Evolutionary conservation across 2,888 invertebrate species (phyloP).

Genomic region (Meganola albula): DNA sequence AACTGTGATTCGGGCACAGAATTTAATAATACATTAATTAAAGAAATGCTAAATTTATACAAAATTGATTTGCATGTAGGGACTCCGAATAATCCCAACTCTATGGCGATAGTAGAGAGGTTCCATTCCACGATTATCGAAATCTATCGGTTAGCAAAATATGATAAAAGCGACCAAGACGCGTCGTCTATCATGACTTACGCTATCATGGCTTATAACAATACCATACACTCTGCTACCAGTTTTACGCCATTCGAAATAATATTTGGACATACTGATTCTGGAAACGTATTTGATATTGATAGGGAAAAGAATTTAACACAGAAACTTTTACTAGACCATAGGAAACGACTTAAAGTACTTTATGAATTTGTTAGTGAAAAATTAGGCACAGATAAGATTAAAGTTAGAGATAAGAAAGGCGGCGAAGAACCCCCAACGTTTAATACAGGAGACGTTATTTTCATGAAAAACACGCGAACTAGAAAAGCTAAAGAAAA

Average conservation of each 20-base stretch:
- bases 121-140: background rate
- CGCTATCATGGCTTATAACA: constrained; percentile 4
- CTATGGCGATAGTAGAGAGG: background rate
- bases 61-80: background rate
- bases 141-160: background rate
- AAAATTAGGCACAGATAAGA: too few species aligned
- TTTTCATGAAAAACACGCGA: constrained; percentile 21
- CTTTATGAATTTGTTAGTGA: constrained; percentile 8
- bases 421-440: background rate
- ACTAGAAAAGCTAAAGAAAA: constrained; percentile 20
- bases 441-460: constrained; percentile 9
- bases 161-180: constrained; percentile 1
- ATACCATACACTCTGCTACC: constrained; percentile 3
- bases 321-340: constrained; percentile 17
- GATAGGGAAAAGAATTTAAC: constrained; percentile 5
- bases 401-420: background rate
- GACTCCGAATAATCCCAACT: background rate
- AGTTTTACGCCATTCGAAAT: constrained; percentile 4
- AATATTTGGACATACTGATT: constrained; percentile 4
- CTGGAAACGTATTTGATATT: constrained; percentile 4
- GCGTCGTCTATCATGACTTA: constrained; percentile 3
- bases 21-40: constrained; percentile 28
- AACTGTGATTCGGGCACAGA: constrained; percentile 28
- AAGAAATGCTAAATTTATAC: background rate
- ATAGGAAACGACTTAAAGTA: constrained; percentile 14